Base-by-base conservation (phyloP, 1,140 invertebrate species). In the Platyura marginata region DNA sequence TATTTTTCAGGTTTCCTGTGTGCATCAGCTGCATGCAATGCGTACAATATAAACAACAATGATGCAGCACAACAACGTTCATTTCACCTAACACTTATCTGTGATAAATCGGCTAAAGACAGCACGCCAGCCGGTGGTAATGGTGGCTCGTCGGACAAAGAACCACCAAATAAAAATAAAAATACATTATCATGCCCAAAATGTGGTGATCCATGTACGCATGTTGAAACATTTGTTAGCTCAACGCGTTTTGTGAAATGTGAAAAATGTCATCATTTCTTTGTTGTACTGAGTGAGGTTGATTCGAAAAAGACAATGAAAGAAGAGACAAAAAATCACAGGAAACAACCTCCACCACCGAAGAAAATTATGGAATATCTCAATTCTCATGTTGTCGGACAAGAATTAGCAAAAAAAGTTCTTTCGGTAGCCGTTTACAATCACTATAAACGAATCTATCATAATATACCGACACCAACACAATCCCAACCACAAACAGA, bases 321-420 rank as follows among this genome's bases (percentile, higher is more conserved):
- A 63, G 84, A 91, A 47, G 77, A 73, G 57, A 66, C 71, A 49
- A 72, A 77, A 52, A 68, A 70, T 59, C 68, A 77, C 62, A 61
- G 66, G 58, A 77, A 75, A 52, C 86, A 85, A 61, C 83, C 85
- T 15, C 90, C 89, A 15, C 90, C 91, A 1, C 90, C 89, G 0
- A 93, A 92, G 65, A 94, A 95, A 77, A 97, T 98, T 47, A 92
- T 82, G 66, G 84, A 92, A 52, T 97, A 90, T 65, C 66, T 98
- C 23, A 87, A 97, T 62, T 86, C 82, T 55, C 90, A 92, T 67
- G 92, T 98, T 15, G 79, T 98, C n/a, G 95, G 94, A 0, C 95
- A 98, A 67, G 85, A 96, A 48, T 77, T 85, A 63, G 95, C 94
- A 0, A 99, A 99, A 62, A 97, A 96, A 67, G 92, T 97, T n/a